Percentiles rank a stretch among this genome's conserved stretches.
These are phyloP conservation scores for Myopa tessellatipennis DNA, from an alignment of 2,888 invertebrate species.

Conservation along the genomic window DNA sequence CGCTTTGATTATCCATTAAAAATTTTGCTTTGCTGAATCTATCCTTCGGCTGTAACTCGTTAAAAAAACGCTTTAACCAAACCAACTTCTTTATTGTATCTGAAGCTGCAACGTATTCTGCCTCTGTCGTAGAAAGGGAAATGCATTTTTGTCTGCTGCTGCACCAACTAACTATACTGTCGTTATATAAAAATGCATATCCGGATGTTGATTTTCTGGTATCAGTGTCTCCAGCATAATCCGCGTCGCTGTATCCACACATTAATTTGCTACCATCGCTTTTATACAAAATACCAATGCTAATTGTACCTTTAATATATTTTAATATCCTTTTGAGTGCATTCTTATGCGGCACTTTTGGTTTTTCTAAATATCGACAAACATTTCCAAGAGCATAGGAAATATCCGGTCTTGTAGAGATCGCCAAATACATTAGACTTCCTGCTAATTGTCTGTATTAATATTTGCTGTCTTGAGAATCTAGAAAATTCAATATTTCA, in stretches of 20 bases:
- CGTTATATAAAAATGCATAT: slow-evolving; percentile 8
- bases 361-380: no score
- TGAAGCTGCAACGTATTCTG: neutral
- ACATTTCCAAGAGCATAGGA: no score
- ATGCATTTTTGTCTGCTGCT: neutral
- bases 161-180: neutral
- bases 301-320: no score
- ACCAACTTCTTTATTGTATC: neutral
- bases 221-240: neutral
- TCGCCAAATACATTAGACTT: no score
- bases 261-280: neutral
- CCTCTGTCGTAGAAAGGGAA: neutral
- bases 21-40: no score
- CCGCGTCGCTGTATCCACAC: slow-evolving; percentile 1
- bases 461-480: no score
- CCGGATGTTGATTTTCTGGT: slow-evolving; percentile 2
- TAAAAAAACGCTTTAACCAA: neutral
- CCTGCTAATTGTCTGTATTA: no score
- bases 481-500: no score
- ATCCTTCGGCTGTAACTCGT: no score
- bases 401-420: no score
- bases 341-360: no score
- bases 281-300: slow-evolving; percentile 12
- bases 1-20: neutral
- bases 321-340: no score